Evolutionary conservation across 1,140 invertebrate species (phyloP).

Genomic region (Zaprionus tsacasi): DNA sequence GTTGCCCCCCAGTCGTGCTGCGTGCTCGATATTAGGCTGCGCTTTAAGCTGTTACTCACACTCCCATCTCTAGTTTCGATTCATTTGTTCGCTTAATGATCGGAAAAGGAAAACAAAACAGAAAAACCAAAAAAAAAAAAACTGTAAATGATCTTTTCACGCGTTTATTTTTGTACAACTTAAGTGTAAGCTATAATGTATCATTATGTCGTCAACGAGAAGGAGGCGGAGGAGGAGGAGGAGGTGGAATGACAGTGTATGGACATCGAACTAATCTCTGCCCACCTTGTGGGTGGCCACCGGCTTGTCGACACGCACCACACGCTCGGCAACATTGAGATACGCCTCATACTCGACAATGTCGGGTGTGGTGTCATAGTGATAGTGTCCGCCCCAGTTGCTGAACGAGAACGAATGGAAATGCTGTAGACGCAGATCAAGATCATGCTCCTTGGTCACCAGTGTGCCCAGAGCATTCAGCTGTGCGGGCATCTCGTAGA

Average conservation of each 20-base stretch:
- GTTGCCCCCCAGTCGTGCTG: not conserved
- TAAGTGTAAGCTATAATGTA: slow-evolving; percentile 3
- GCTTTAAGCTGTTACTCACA: not conserved
- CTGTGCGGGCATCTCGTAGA: slow-evolving; percentile 94
- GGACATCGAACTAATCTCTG: slow-evolving; percentile 82
- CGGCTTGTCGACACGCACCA: slow-evolving; percentile 93
- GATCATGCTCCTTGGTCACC: slow-evolving; percentile 92
- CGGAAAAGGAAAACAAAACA: slow-evolving; percentile 4
- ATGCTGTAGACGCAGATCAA: slow-evolving; percentile 96
- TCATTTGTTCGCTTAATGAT: slow-evolving; percentile 16
- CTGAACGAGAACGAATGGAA: slow-evolving; percentile 96
- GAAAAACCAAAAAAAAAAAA: not conserved
- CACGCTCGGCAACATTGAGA: slow-evolving; percentile 90
- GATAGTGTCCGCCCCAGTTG: slow-evolving; percentile 97
- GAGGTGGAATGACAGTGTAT: not conserved
- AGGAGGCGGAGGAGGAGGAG: not conserved
- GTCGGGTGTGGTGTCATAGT: slow-evolving; percentile 95
- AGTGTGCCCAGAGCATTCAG: slow-evolving; percentile 94
- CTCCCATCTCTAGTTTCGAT: not conserved
- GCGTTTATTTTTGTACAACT: slow-evolving; percentile 15
- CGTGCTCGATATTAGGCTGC: not conserved
- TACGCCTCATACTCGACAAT: slow-evolving; percentile 93
- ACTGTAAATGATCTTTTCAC: slow-evolving; percentile 17
- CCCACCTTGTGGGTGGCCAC: slow-evolving; percentile 85
- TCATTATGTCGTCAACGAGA: not conserved